A percentile compares a stretch with the other conserved stretches of the same genome.
phyloP scores from a whole-genome alignment of 2,113 vertebrate genomes.

The Gymnobelideus leadbeateri region DNA sequence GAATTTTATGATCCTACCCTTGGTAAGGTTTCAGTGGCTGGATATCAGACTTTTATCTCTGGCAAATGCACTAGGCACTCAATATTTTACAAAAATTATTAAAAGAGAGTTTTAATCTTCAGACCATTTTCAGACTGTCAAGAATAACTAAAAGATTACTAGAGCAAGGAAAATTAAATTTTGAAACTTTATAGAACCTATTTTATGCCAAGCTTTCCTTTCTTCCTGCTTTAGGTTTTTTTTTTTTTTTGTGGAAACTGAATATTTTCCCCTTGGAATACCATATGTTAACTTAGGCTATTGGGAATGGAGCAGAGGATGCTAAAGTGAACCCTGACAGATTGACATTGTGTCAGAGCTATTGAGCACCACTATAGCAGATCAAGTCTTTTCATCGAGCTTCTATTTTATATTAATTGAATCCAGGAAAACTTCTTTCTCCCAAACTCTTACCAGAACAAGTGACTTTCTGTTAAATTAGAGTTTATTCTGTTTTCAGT shows the following conservation, averaged over 20 bases:
- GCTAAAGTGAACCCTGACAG: conserved; percentile 48
- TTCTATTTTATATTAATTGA: conserved; percentile 40
- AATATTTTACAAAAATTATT: conserved; percentile 5
- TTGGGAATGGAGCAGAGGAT: conserved; percentile 42
- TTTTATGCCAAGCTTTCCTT: conserved; percentile 8
- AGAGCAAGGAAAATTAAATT: conserved; percentile 45
- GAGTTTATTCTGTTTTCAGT: conserved; percentile 43
- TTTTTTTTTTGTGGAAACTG: not conserved
- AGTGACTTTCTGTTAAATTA: conserved; percentile 67
- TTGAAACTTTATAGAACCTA: conserved; percentile 1
- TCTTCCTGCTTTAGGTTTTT: not conserved
- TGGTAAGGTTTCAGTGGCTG: not conserved
- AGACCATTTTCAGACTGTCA: conserved; percentile 42
- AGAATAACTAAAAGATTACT: conserved; percentile 34
- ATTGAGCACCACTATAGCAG: conserved; percentile 25
- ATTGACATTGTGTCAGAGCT: not conserved
- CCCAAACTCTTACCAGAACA: conserved; percentile 32
- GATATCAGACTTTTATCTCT: not conserved
- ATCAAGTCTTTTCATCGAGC: conserved; percentile 48
- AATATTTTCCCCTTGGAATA: conserved; percentile 50
- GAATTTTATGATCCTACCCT: not conserved
- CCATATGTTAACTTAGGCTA: conserved; percentile 56
- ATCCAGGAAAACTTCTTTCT: conserved; percentile 59
- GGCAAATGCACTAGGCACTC: not conserved
- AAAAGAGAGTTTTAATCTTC: conserved; percentile 40